Evolutionary conservation across 2,797 vertebrate genomes (phyloP).

Genomic region (Rhinophrynus dorsalis): DNA sequence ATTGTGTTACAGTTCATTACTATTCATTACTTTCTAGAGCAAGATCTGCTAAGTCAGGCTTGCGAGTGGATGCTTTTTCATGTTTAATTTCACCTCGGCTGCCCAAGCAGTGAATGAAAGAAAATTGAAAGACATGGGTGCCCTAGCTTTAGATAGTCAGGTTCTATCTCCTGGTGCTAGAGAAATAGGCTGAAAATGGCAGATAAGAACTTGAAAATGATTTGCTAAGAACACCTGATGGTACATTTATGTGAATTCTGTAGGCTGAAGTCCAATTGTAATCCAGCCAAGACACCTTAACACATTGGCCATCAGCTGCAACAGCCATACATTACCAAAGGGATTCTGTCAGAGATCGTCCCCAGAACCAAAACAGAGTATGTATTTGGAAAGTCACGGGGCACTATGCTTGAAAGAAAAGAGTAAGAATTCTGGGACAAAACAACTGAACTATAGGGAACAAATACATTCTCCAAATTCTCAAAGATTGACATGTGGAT

Average conservation of each 20-base stretch:
- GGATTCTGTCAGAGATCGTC: too few species aligned
- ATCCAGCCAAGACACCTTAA: too few species aligned
- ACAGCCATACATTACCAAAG: too few species aligned
- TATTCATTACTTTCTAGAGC: constrained; percentile 45
- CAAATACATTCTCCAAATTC: too few species aligned
- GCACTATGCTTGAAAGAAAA: too few species aligned
- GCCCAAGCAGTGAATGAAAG: constrained; percentile 43
- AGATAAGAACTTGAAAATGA: constrained; percentile 22
- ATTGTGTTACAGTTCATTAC: constrained; percentile 47
- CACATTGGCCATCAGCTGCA: too few species aligned
- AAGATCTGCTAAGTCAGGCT: constrained; percentile 28
- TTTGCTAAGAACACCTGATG: neutral
- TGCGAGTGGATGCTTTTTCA: constrained; percentile 21
- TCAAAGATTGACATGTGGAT: too few species aligned
- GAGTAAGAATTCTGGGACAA: too few species aligned
- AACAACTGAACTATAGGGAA: too few species aligned
- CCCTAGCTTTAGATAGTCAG: neutral
- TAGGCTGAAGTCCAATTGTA: too few species aligned
- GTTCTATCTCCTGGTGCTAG: constrained; percentile 1
- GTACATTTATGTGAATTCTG: neutral
- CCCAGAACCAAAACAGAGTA: too few species aligned
- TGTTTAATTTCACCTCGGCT: constrained; percentile 37
- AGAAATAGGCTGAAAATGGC: constrained; percentile 9
- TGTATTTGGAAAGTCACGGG: too few species aligned
- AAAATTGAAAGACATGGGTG: constrained; percentile 8